Evolutionary conservation across 1,140 invertebrate species (phyloP).

Genomic region (Magallana ariakensis): DNA sequence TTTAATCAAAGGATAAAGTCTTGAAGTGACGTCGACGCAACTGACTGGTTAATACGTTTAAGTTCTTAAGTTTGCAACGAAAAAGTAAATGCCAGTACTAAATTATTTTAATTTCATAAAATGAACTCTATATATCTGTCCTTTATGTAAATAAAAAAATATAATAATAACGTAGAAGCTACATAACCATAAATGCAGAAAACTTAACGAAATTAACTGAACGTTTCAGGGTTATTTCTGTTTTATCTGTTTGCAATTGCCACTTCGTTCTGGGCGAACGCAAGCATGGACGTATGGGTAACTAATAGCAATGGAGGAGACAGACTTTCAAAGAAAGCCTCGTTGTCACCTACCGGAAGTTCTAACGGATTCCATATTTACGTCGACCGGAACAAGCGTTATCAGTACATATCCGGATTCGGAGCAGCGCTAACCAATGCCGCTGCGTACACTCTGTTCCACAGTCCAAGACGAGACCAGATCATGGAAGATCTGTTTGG

Average conservation of each 20-base stretch:
- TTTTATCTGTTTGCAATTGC: background rate
- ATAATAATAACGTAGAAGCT: too few species aligned
- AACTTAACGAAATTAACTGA: too few species aligned
- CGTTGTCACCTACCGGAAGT: constrained; percentile 13
- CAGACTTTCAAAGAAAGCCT: constrained; percentile 2
- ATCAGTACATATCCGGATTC: constrained; percentile 63
- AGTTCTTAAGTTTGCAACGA: too few species aligned
- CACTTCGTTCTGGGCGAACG: background rate
- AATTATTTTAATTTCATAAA: too few species aligned
- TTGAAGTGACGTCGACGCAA: too few species aligned
- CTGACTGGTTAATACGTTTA: too few species aligned
- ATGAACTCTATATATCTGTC: too few species aligned
- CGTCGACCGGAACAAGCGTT: constrained; percentile 51
- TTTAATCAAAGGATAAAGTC: too few species aligned
- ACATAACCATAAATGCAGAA: too few species aligned
- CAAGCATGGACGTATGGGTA: constrained; percentile 11
- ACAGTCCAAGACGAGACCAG: constrained; percentile 58
- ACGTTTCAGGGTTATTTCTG: background rate
- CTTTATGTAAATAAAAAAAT: too few species aligned
- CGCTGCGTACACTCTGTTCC: constrained; percentile 62
- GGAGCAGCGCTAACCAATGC: constrained; percentile 63
- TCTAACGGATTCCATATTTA: constrained; percentile 44
- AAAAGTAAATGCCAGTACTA: too few species aligned
- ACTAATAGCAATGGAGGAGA: constrained; percentile 29
- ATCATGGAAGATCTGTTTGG: constrained; percentile 63